Base-by-base conservation (phyloP, 2,888 invertebrate species). In the Cheiracanthium punctorium region DNA sequence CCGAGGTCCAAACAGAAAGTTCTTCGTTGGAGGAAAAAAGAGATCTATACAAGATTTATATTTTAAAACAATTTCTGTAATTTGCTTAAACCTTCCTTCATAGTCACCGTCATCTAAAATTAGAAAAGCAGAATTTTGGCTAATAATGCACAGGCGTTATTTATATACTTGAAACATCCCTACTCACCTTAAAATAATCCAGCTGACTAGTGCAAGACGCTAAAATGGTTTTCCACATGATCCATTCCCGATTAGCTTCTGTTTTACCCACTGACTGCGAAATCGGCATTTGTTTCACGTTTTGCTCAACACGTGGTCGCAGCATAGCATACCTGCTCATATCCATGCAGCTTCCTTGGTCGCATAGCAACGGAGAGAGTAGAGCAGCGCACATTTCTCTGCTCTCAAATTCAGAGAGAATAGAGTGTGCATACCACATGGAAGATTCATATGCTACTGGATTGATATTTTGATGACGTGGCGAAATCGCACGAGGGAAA, bases 271-370 rank as follows among this genome's bases (percentile, higher is more conserved):
- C 12, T 10, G 48, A 48, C 8, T 17, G 17, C 8, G 48, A 8
- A 24, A 17, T 5, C 24, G 14, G n/a, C 7, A 4, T 17, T 17
- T 24, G 7, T 58, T 24, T 58, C 24, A 48, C 48, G 5, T 5
- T 33, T 69, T 43, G n/a, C 70, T 79, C 58, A 71, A 77, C 74
- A 74, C 37, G 70, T 79, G 69, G 69, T 69, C 24, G 5, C n/a
- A n/a, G 71, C 52, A 77, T 70, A n/a, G n/a, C 10, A 10, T 37
- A 70, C 70, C 37, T 69, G 48, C 24, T 24, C 70, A 64, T 64
- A n/a, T 5, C 1, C 24, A 24, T 17, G 24, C 24, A 20, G 58
- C 58, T 58, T 58, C 24, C 20, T 24, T 58, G 4, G 58, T 58
- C 4, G 58, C 58, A 24, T 58, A 58, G 58, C 58, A 58, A 58